Conservation (phyloP, 2,888 invertebrate species). For the Pemphredon lugubris region DNA sequence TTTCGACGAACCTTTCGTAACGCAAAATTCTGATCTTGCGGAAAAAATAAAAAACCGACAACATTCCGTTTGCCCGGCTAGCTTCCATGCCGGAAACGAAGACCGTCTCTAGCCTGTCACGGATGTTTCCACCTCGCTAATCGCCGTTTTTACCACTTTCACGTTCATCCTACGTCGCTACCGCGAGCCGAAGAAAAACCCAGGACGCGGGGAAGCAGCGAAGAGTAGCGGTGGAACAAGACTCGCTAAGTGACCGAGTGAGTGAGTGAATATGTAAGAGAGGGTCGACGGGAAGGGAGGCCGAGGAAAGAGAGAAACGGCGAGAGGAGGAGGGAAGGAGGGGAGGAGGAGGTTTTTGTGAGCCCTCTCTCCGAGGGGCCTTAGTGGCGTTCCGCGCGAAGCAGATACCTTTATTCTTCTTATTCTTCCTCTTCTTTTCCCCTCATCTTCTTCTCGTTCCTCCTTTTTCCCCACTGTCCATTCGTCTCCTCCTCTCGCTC, state of each 20-base stretch:
- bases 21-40: no score
- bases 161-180: conserved; percentile 39
- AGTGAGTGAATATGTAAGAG: conserved; percentile 29
- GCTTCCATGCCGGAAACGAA: conserved; percentile 30
- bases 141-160: conserved; percentile 32
- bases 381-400: conserved; percentile 27
- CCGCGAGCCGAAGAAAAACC: conserved; percentile 10
- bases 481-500: conserved; percentile 22
- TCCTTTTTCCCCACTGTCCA: conserved; percentile 31
- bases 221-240: conserved; percentile 18
- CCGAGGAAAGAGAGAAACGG: not conserved
- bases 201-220: not conserved
- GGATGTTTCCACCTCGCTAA: conserved; percentile 29
- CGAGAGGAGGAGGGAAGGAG: conserved; percentile 1
- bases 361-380: conserved; percentile 21
- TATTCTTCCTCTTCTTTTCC: conserved; percentile 26
- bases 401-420: conserved; percentile 26
- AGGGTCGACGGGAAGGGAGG: conserved; percentile 2
- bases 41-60: no score
- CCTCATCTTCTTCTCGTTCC: not conserved
- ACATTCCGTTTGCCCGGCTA: no score
- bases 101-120: conserved; percentile 28
- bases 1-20: no score
- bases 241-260: conserved; percentile 32
- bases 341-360: conserved; percentile 37